Evolutionary conservation across 2,888 invertebrate genomes (phyloP), one percentile per base, ranked within the genome.

Genomic region (Meandrusa payeni): DNA sequence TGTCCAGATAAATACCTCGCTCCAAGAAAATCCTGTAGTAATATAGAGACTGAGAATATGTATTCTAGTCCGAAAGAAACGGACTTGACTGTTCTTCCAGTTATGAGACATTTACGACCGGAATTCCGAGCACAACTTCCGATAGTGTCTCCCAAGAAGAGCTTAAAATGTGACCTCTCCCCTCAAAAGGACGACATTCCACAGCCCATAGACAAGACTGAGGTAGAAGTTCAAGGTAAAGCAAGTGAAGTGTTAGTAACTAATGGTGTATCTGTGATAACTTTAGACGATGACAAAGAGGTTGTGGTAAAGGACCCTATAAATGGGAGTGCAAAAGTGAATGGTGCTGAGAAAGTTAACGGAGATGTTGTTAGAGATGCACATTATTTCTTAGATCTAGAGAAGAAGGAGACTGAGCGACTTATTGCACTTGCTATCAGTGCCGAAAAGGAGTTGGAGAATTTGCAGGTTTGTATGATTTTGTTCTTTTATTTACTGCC

Each of bases 81-180:
- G 5, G 75, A 78, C 28, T 58, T 66, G 0, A 68, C 67, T 28
- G 76, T 83, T 1, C 79, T 96, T 49, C 96, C 96, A 1, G 96
- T 96, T 6, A 74, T 96, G 50, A 90, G 95, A 73, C 95, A 95
- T 76, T 78, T 96, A 48, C 89, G 95, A 64, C 94, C 95, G 0
- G 96, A 96, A 67, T 96, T 96, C 69, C 88, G 95, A 11, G 95
- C 95, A 0, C 96, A 96, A 67, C 77, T 96, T 52, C 93, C 94
- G 0, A 91, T 93, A 10, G 75, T 91, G 19, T 92, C 91, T 20
- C 90, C 92, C 12, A 92, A 92, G 76, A 81, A 85, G 60, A 64
- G 69, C 55, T 39, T 68, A 3, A 85, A 78, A 48, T 52, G 63
- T 5, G 83, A 81, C 24, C 47, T 70, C 11, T 81, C 80, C 1